Conservation (phyloP, 2,113 vertebrate genomes). For the Theristicus caerulescens region DNA sequence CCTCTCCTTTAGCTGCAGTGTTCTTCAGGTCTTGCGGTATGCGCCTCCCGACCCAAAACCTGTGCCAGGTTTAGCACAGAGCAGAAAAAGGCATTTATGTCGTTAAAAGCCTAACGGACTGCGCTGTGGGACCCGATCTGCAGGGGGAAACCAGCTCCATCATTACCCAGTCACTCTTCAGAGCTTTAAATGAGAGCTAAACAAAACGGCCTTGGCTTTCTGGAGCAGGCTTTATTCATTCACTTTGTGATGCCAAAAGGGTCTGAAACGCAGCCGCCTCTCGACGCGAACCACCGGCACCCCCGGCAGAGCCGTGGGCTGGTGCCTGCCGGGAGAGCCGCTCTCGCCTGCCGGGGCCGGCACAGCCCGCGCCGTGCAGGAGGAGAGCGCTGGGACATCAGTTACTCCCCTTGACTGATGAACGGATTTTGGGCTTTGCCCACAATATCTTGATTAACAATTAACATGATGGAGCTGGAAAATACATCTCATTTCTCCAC, state of each 20-base stretch:
- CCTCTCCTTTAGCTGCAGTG: neutral
- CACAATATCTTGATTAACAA: neutral
- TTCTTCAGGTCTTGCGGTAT: neutral
- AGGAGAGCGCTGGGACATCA: neutral
- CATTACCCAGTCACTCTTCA: constrained; percentile 35
- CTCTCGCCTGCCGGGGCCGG: neutral
- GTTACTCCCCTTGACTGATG: neutral
- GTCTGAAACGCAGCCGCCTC: neutral
- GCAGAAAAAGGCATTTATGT: neutral
- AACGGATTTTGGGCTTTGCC: neutral
- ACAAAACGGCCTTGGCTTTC: constrained; percentile 1
- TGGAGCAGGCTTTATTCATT: constrained; percentile 2
- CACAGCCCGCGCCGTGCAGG: neutral
- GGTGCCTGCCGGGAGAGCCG: neutral
- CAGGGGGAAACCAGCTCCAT: constrained; percentile 1
- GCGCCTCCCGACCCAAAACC: neutral
- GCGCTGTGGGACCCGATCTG: neutral
- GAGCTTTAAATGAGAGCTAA: constrained; percentile 4
- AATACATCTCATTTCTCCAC: neutral
- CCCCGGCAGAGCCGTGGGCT: neutral
- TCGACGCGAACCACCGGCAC: rapidly evolving
- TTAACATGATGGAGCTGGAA: neutral
- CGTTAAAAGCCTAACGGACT: neutral
- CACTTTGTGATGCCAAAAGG: neutral
- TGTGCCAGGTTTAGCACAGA: neutral